phyloP scores from a whole-genome alignment of 2,797 vertebrate genomes.

The Sebastes glaucus region DNA sequence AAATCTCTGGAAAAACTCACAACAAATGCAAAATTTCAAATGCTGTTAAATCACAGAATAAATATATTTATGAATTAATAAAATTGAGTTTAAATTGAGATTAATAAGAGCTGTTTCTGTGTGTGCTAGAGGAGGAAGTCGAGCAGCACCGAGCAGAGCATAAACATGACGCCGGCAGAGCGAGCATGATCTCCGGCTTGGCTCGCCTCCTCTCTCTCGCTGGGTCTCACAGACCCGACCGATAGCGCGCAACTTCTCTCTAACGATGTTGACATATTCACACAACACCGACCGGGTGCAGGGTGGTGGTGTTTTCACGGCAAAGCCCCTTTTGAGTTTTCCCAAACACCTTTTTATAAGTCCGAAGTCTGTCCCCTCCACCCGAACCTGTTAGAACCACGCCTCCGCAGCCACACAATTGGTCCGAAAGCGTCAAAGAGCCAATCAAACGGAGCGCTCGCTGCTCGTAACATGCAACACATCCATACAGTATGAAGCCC shows the following conservation, averaged over 20 bases:
- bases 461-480: slow-evolving; percentile 90
- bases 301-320: slow-evolving; percentile 87
- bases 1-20: background rate
- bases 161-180: slow-evolving; percentile 29
- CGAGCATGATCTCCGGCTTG: slow-evolving; percentile 41
- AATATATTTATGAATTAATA: background rate
- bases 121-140: slow-evolving; percentile 10
- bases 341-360: slow-evolving; percentile 99
- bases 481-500: slow-evolving; percentile 92
- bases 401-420: slow-evolving; percentile 98
- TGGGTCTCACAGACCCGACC: slow-evolving; percentile 71
- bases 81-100: background rate
- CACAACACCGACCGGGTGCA: slow-evolving; percentile 85
- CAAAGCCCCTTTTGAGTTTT: slow-evolving; percentile 88
- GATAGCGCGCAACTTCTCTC: slow-evolving; percentile 77
- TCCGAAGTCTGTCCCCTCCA: slow-evolving; percentile 93
- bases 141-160: slow-evolving; percentile 7
- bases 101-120: too few species aligned
- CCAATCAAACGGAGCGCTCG: slow-evolving; percentile 96
- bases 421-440: slow-evolving; percentile 99
- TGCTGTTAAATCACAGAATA: background rate
- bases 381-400: slow-evolving; percentile 99
- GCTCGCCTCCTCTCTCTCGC: slow-evolving; percentile 46
- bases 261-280: slow-evolving; percentile 95
- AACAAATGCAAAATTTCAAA: background rate